Percentiles rank a stretch among this genome's conserved stretches.
Evolutionary conservation across 2,888 invertebrate genomes (phyloP).

Genomic region (Diloba caeruleocephala): DNA sequence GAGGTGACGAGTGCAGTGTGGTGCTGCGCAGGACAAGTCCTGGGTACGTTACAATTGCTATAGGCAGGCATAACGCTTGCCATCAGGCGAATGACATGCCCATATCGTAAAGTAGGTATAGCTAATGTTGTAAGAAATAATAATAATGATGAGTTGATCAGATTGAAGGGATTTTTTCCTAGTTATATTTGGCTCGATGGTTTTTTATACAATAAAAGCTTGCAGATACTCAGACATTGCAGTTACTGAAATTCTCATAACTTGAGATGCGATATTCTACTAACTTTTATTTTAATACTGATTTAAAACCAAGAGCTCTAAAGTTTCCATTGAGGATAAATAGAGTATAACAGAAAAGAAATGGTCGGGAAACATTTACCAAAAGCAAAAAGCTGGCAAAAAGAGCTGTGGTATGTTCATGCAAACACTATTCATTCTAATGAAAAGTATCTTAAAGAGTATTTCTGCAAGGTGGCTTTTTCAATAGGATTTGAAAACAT

Average conservation of each 20-base stretch:
- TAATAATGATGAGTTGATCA: no score
- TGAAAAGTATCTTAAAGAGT: slow-evolving; percentile 11
- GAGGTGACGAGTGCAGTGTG: no score
- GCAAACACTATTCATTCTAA: slow-evolving; percentile 29
- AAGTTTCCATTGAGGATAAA: slow-evolving; percentile 24
- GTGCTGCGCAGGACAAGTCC: no score
- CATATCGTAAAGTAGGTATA: no score
- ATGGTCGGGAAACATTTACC: slow-evolving; percentile 17
- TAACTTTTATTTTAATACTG: slow-evolving; percentile 12
- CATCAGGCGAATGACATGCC: no score
- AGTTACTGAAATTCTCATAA: slow-evolving; percentile 3
- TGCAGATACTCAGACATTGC: no score
- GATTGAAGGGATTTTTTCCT: no score
- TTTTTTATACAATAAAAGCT: no score
- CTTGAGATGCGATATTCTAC: slow-evolving; percentile 1
- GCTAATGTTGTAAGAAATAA: no score
- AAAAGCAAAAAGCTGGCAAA: slow-evolving; percentile 27
- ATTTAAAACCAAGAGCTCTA: slow-evolving; percentile 11
- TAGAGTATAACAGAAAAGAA: slow-evolving; percentile 31
- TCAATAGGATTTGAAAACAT: background rate
- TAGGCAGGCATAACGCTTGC: no score
- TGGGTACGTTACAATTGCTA: no score
- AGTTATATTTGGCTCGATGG: no score
- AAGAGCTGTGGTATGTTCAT: slow-evolving; percentile 11
- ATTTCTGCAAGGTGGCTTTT: slow-evolving; percentile 1